Percentiles rank a stretch among this genome's conserved stretches.
Conservation (phyloP, 2,888 invertebrate species). For the Pachliopta kotzebuea region DNA sequence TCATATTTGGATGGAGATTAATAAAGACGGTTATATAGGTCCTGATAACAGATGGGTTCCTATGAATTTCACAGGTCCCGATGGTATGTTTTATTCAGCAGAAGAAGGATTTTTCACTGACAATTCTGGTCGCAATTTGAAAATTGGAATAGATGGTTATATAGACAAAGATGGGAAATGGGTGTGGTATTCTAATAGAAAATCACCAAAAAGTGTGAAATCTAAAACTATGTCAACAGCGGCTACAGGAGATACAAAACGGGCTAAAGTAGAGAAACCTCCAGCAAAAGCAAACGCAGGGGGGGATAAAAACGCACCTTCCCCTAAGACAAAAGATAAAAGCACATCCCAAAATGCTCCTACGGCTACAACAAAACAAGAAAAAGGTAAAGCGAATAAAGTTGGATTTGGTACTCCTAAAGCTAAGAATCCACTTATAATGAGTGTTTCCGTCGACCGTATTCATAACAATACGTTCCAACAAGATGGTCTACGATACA, state of each 20-base stretch:
- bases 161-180: constrained; percentile 67
- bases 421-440: constrained; percentile 46
- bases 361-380: constrained; percentile 29
- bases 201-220: constrained; percentile 38
- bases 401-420: constrained; percentile 39
- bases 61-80: constrained; percentile 65
- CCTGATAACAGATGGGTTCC: constrained; percentile 71
- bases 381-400: constrained; percentile 38
- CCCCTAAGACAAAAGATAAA: constrained; percentile 36
- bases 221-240: constrained; percentile 41
- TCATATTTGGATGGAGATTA: constrained; percentile 64
- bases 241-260: constrained; percentile 38
- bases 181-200: constrained; percentile 56
- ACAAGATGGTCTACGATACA: constrained; percentile 32
- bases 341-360: constrained; percentile 35
- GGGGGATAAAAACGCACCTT: constrained; percentile 31
- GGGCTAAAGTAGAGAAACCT: constrained; percentile 30
- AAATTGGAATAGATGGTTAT: constrained; percentile 69
- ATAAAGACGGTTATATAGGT: constrained; percentile 70
- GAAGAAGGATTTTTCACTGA: constrained; percentile 67
- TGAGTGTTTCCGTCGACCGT: constrained; percentile 53
- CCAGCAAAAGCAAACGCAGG: constrained; percentile 25
- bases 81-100: constrained; percentile 63
- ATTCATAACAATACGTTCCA: constrained; percentile 36
- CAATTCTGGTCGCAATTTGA: constrained; percentile 45